Evolutionary conservation across 2,797 vertebrate genomes (phyloP).

Genomic region (Huso huso): DNA sequence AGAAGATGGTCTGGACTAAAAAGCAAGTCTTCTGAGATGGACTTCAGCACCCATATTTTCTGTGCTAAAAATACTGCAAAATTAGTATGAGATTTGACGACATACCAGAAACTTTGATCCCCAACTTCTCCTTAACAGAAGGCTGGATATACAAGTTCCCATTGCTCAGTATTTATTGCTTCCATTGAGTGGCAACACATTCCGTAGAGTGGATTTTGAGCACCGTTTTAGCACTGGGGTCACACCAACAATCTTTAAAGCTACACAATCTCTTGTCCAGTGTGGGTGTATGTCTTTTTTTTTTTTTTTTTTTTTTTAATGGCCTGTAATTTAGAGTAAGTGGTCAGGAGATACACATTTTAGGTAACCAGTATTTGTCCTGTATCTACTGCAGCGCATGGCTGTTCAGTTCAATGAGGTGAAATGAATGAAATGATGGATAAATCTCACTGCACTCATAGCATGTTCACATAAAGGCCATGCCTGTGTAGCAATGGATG

Average conservation of each 20-base stretch:
- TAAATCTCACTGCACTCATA: too few relatives aligned
- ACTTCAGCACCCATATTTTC: too few relatives aligned
- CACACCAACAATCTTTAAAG: slow-evolving; percentile 3
- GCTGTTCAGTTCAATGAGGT: too few relatives aligned
- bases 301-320: background rate
- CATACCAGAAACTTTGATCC: slow-evolving; percentile 44
- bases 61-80: slow-evolving; percentile 55
- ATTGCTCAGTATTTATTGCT: background rate
- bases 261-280: slow-evolving; percentile 2
- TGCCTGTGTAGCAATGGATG: too few relatives aligned
- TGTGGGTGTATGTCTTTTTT: background rate
- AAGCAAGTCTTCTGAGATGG: too few relatives aligned
- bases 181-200: too few relatives aligned
- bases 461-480: too few relatives aligned
- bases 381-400: background rate
- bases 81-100: slow-evolving; percentile 38
- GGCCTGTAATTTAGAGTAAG: slow-evolving; percentile 17
- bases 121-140: slow-evolving; percentile 32
- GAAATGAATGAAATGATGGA: too few relatives aligned
- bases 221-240: slow-evolving; percentile 13
- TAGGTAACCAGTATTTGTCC: slow-evolving; percentile 11
- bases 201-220: background rate
- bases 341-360: slow-evolving; percentile 11
- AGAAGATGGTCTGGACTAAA: too few relatives aligned
- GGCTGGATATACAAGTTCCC: slow-evolving; percentile 31